A percentile compares a stretch with the other conserved stretches of the same genome.
Evolutionary conservation across 2,113 vertebrate species (phyloP).

Genomic region (Poicephalus meyeri): DNA sequence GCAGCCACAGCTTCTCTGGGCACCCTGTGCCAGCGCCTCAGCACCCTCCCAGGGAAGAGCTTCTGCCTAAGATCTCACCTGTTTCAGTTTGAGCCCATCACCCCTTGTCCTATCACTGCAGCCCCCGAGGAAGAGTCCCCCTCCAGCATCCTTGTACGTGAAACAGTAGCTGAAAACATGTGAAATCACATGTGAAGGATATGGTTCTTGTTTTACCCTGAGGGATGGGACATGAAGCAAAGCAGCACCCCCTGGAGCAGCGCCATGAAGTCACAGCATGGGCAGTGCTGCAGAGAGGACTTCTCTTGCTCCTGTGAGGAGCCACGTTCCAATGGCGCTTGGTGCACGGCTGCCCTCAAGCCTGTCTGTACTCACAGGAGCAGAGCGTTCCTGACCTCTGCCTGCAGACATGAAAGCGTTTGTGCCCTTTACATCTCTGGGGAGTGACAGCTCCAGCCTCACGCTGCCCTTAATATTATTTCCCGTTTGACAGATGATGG

Average conservation of each 20-base stretch:
- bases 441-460: not conserved
- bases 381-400: not conserved
- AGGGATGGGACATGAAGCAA: rapidly evolving
- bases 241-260: not conserved
- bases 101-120: not conserved
- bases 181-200: not conserved
- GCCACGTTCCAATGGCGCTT: not conserved
- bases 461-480: rapidly evolving
- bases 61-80: not conserved
- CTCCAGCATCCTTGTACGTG: not conserved
- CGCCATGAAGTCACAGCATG: rapidly evolving
- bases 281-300: rapidly evolving
- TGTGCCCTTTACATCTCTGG: rapidly evolving
- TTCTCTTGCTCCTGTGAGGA: rapidly evolving
- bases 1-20: not conserved
- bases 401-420: rapidly evolving
- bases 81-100: not conserved
- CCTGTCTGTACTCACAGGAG: rapidly evolving
- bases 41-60: not conserved
- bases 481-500: rapidly evolving
- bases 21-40: not conserved
- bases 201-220: rapidly evolving
- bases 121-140: not conserved
- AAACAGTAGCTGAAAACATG: not conserved
- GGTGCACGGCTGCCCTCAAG: not conserved